Evolutionary conservation across 2,113 vertebrate genomes (phyloP).

Genomic region (Chitala chitala): DNA sequence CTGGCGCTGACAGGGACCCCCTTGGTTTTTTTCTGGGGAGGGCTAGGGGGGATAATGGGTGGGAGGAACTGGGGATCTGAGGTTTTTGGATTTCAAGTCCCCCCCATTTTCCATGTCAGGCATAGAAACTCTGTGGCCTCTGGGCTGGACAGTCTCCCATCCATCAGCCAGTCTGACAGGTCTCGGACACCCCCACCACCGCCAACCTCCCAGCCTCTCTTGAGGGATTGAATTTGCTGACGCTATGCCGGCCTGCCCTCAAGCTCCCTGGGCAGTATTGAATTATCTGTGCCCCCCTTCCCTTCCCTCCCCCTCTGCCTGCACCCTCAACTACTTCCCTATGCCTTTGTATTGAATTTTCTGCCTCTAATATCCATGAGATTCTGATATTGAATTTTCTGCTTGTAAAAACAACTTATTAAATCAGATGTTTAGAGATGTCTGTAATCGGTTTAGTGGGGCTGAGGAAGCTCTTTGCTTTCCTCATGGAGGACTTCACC

Average conservation of each 20-base stretch:
- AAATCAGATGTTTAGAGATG: slow-evolving; percentile 54
- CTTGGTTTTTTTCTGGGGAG: too few relatives aligned
- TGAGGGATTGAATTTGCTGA: slow-evolving; percentile 46
- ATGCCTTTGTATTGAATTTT: slow-evolving; percentile 44
- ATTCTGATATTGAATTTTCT: slow-evolving; percentile 51
- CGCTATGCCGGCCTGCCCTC: slow-evolving; percentile 10
- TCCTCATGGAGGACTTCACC: slow-evolving; percentile 34
- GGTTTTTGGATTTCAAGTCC: not conserved
- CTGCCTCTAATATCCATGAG: slow-evolving; percentile 44
- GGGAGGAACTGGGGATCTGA: not conserved
- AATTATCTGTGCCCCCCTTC: slow-evolving; percentile 35
- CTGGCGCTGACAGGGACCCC: not conserved
- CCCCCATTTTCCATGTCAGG: not conserved
- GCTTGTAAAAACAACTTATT: slow-evolving; percentile 54
- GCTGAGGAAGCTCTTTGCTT: slow-evolving; percentile 7
- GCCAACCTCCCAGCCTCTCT: not conserved
- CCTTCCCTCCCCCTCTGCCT: not conserved
- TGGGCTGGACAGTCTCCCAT: slow-evolving; percentile 30
- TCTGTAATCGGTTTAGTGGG: slow-evolving; percentile 48
- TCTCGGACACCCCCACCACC: slow-evolving; percentile 6
- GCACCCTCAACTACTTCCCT: slow-evolving; percentile 17
- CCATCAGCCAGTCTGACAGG: slow-evolving; percentile 32
- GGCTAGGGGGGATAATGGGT: too few relatives aligned
- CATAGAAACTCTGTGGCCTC: slow-evolving; percentile 9
- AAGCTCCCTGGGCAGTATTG: slow-evolving; percentile 38